Evolutionary conservation across 2,888 invertebrate species (phyloP).

Genomic region (Callimorpha dominula): DNA sequence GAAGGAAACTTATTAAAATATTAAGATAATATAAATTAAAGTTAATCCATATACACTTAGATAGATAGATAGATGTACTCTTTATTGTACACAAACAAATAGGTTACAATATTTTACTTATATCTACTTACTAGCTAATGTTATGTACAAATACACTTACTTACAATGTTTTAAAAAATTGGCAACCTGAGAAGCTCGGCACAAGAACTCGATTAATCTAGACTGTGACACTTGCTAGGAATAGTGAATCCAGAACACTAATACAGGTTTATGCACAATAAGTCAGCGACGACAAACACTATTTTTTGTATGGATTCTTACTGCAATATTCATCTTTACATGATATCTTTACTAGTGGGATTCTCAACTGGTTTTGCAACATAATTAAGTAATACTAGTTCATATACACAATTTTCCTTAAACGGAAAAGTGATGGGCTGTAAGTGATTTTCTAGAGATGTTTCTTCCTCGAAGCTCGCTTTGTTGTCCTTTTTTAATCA

Average conservation of each 20-base stretch:
- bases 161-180: background rate
- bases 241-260: background rate
- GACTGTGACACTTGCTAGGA: background rate
- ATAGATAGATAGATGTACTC: too few species aligned
- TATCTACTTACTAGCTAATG: too few species aligned
- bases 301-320: background rate
- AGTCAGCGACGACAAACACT: background rate
- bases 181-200: background rate
- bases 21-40: background rate
- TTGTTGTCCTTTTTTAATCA: background rate
- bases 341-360: background rate
- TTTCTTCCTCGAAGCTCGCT: background rate
- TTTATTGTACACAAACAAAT: too few species aligned
- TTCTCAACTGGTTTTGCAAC: background rate
- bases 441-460: background rate
- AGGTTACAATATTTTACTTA: too few species aligned
- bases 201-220: background rate
- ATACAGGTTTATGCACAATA: background rate
- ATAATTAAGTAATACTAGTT: background rate
- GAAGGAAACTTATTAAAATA: background rate
- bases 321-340: background rate
- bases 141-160: too few species aligned
- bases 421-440: background rate
- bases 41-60: background rate
- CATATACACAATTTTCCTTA: background rate